Evolutionary conservation across 1,140 invertebrate genomes (phyloP), one percentile per base, ranked within the genome.

Genomic region (Paraescarpia echinospica): DNA sequence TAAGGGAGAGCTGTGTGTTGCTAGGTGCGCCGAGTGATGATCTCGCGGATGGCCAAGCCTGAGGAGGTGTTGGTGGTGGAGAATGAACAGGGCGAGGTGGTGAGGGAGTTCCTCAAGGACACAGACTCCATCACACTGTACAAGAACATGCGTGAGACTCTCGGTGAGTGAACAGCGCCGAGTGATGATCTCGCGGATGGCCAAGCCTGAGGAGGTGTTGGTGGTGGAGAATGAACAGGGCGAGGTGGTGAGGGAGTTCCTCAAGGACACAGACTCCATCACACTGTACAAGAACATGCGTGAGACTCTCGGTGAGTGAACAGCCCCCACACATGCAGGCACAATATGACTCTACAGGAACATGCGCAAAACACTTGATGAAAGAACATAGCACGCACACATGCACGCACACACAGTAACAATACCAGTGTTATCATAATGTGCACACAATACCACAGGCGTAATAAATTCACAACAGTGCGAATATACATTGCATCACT

Each of bases 151-250:
- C 97, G 99, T 94, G 99, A 99, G 96, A 99, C 99, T 89, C 97
- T 99, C 59, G 96, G 96, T 96, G 94, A 48, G 91, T 90, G 12
- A 90, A 33, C 89, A 33, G 27, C 33, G 91, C 4, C 91, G 41
- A 91, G 91, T 41, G 34, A 99, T 99, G 99, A 99, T 99, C 92
- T 99, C 98, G 89, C 97, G 99, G 94, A 99, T 99, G 99, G 99
- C 99, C 0, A 99, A 99, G 96, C 99, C 99, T 0, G 99, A 99
- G 96, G 99, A 99, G 97, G 99, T 99, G 9, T 97, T 99, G n/a
- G 99, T 99, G 92, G 99, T 99, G n/a, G 99, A 99, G 96, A 99
- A 99, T 97, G 99, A 99, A 96, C 99, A 99, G 96, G 99, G 99
- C 35, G 99, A 99, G 97, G 99, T 99, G 92, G 99, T 99, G 1